Percentiles rank a stretch among this genome's conserved stretches.
Conservation (phyloP, 2,113 vertebrate species). For the Eubucco bourcierii region DNA sequence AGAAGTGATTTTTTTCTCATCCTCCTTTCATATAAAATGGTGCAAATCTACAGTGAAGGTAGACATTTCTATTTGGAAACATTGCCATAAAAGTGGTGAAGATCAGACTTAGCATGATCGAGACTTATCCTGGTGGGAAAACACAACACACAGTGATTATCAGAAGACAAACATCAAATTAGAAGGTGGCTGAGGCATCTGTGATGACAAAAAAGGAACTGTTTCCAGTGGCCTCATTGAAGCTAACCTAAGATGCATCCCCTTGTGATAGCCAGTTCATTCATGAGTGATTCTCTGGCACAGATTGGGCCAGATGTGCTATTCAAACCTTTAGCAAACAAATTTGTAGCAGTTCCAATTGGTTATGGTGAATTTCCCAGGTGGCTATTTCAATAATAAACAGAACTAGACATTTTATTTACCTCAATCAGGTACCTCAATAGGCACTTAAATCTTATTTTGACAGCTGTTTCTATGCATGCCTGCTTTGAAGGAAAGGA, state of each 20-base stretch:
- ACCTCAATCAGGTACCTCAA: not conserved
- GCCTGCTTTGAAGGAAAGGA: not conserved
- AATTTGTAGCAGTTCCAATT: not conserved
- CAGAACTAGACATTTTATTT: slow-evolving; percentile 2
- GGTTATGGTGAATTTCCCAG: not conserved
- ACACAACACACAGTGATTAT: not conserved
- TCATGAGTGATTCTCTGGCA: not conserved
- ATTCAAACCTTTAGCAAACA: not conserved
- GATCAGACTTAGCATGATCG: not conserved
- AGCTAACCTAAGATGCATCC: not conserved
- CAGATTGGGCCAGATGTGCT: not conserved
- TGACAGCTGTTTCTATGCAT: not conserved
- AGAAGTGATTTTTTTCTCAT: not conserved
- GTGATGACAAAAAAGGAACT: not conserved
- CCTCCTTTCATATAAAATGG: not conserved
- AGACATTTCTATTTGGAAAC: not conserved
- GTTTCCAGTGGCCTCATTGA: not conserved
- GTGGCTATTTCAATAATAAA: not conserved
- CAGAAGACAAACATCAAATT: not conserved
- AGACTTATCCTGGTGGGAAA: not conserved
- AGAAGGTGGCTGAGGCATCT: not conserved
- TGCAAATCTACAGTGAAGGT: not conserved
- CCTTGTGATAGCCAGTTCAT: not conserved
- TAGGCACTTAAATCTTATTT: not conserved
- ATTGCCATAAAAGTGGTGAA: not conserved